Base-by-base conservation (phyloP, 2,113 vertebrate species). In the Microcebus jonahi region DNA sequence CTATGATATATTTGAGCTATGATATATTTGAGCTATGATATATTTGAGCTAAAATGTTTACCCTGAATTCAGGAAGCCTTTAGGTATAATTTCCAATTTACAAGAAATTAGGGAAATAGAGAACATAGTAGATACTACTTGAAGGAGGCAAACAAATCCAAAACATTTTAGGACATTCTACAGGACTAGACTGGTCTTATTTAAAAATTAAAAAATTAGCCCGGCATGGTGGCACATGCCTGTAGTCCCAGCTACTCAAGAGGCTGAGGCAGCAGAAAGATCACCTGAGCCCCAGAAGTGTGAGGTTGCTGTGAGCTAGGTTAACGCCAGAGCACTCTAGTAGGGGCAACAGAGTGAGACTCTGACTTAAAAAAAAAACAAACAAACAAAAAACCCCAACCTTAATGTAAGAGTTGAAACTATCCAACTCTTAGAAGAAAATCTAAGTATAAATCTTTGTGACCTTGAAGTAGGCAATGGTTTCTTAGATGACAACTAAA, bases 401-500 rank as follows among this genome's bases (percentile, higher is more conserved):
- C 63, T 90, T 87, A 73, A 75, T 65, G 0, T 80, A 92, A 75
- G 45, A 77, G 25, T 15, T 96, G 42, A 88, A 93, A 76, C n/a
- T 91, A 70, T 75, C 59, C 91, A 89, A 84, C 36, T 93, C 59
- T 67, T 89, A 50, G 3, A 34, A 91, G 73, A 94, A 96, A 86
- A 77, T 34, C 18, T 77, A 95, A 31, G 20, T 45, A 18, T 73
- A 82, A 59, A 90, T 57, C 29, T 85, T 91, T 18, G 17, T 91
- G 39, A 90, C 29, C 76, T 23, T 91, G 53, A 85, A 85, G 42
- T 68, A 77, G 82, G 86, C 55, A 88, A 53, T n/a, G 6, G 39
- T 82, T 97, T 95, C 84, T 89, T 76, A 75, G 34, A 53, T 36
- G 91, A 90, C 45, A 94, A 9, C 55, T 92, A 79, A 95, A 73